Base-by-base conservation (phyloP, 1,140 invertebrate species). In the Limonius californicus region DNA sequence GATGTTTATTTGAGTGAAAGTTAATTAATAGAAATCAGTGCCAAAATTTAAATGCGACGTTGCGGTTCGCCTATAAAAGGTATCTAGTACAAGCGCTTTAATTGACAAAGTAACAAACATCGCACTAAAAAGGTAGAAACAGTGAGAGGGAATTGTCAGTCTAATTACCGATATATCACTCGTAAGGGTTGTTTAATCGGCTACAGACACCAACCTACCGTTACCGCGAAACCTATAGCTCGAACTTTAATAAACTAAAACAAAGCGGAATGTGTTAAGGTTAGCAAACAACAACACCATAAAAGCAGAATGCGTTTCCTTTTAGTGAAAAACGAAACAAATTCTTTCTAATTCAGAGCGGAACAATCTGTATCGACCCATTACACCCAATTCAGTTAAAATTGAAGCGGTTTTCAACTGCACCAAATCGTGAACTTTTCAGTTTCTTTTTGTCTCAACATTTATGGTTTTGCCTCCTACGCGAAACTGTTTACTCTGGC, bases 281-380 rank as follows among this genome's bases (percentile, higher is more conserved):
- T 18, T 50, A 50, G 20, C 45, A 50, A 50, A 50, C 45, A 50
- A 50, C 42, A 45, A 45, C 45, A 50, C 45, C 8, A 50, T 50
- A 6, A 50, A 50, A 21, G 45, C 20, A 18, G 15, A 50, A 50
- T 50, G 16, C 45, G 19, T 50, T 50, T 50, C 45, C 45, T 50
- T 50, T 50, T 21, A 21, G 45, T 50, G 45, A 50, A 50, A 50
- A 50, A 50, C 45, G 45, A 19, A 50, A 50, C 45, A 50, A 50
- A 50, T 50, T 50, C 45, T 50, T 50, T 50, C 45, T 50, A 50
- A 50, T 50, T 50, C 45, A 50, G 45, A 50, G 45, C 45, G 45
- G 45, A 50, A 50, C 45, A 50, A 50, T 50, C 45, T 50, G 45
- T 50, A 50, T 50, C 45, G 45, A 50, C 45, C 45, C 45, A 50